Evolutionary conservation across 2,797 vertebrate genomes (phyloP), one percentile per base, ranked within the genome.

Genomic region (Eidolon dupreanum): DNA sequence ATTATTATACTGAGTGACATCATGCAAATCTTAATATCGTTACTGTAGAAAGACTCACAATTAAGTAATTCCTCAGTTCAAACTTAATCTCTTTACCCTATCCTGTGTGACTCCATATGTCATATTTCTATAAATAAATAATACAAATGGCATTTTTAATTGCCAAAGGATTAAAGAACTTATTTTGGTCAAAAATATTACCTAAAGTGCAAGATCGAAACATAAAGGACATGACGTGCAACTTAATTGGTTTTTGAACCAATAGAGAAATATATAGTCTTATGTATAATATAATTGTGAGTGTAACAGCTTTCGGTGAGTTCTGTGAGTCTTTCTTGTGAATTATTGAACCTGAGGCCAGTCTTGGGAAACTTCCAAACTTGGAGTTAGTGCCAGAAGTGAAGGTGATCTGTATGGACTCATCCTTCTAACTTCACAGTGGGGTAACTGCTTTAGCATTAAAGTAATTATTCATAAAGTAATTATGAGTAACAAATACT

Each of bases 111-210:
- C 38, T 49, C 71, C 17, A n/a, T 46, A 20, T 10, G 5, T 74
- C 16, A 43, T 87, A 68, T 75, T 77, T 93, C 7, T 78, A 9
- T 74, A 71, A 89, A 77, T 82, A 92, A 55, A 82, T 22, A 95
- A 68, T 51, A 17, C 43, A 57, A 89, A 55, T 61, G 20, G 0
- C 1, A 61, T 61, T 87, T 81, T 89, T 82, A 63, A 68, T 82
- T 91, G 12, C 38, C 46, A 77, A 46, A 65, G 57, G 1, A 57
- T 78, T 61, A 83, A 59, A 68, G 16, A 46, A 61, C 20, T 84
- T 13, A 46, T 33, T 88, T 85, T 43, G 2, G 17, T 63, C 1
- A 93, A 63, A 85, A 85, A 55, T 73, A 59, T 17, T 84, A 83
- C 41, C 28, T 49, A 1, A 78, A 85, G 36, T 79, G n/a, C 2